phyloP scores from a whole-genome alignment of 2,888 invertebrate species.

The Callinectes sapidus region DNA sequence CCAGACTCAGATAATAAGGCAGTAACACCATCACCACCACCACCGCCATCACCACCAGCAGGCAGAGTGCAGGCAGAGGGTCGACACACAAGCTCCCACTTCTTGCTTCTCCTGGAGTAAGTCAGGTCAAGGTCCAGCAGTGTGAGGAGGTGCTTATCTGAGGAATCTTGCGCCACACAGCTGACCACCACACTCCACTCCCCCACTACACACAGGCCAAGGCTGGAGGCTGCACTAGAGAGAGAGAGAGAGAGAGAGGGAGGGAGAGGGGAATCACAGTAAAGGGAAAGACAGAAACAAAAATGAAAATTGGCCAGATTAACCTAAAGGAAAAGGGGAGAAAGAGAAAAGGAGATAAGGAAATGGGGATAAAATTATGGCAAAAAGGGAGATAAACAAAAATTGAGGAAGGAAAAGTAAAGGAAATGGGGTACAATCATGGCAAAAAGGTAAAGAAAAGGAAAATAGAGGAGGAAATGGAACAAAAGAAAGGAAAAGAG shows the following conservation, averaged over 20 bases:
- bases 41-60: background rate
- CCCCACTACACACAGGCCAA: background rate
- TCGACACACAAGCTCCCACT: slow-evolving; percentile 31
- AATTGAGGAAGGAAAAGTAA: too few species aligned
- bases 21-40: background rate
- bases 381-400: too few species aligned
- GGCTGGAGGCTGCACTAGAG: background rate
- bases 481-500: too few species aligned
- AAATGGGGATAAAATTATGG: too few species aligned
- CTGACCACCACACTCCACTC: slow-evolving; percentile 30
- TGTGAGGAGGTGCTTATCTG: background rate
- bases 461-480: too few species aligned
- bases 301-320: too few species aligned
- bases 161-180: background rate
- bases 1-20: background rate
- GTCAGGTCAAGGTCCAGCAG: slow-evolving; percentile 21
- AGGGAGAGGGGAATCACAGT: too few species aligned
- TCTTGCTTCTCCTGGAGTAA: background rate
- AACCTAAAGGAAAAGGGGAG: background rate
- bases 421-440: too few species aligned
- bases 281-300: too few species aligned
- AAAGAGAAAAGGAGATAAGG: too few species aligned
- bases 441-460: too few species aligned
- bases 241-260: background rate
- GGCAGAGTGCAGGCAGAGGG: background rate